These are phyloP conservation scores for Plotosus lineatus DNA, from an alignment of 2,113 vertebrate species.

Conservation along the genomic window DNA sequence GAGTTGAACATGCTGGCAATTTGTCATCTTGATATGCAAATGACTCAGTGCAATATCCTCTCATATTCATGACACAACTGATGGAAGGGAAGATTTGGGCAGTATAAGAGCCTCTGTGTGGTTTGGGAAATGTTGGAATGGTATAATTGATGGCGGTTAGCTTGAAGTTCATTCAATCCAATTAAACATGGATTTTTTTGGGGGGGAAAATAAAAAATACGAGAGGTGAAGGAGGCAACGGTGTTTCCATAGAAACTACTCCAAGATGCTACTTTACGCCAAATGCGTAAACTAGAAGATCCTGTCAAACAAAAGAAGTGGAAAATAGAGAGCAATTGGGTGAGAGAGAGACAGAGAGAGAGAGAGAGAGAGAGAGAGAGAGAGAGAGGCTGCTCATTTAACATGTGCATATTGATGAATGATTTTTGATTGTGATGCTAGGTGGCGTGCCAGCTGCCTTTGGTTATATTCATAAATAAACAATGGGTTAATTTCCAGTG, in stretches of 20 bases:
- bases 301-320: neutral
- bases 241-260: slow-evolving; percentile 62
- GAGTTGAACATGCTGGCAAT: neutral
- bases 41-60: neutral
- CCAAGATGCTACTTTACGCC: slow-evolving; percentile 47
- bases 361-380: no score
- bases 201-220: neutral
- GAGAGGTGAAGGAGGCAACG: slow-evolving; percentile 23
- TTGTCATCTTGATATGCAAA: neutral
- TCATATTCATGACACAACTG: no score
- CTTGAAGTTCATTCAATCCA: slow-evolving; percentile 24
- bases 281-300: slow-evolving; percentile 18
- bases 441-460: slow-evolving; percentile 34
- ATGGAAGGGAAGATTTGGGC: neutral
- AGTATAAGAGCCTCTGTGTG: neutral
- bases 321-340: neutral
- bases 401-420: slow-evolving; percentile 16
- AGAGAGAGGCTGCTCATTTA: slow-evolving; percentile 7
- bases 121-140: neutral
- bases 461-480: slow-evolving; percentile 41
- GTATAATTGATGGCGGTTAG: neutral
- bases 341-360: no score
- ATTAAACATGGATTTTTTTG: slow-evolving; percentile 11
- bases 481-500: slow-evolving; percentile 37
- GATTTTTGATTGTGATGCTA: slow-evolving; percentile 26